Base-by-base conservation (phyloP, 2,888 invertebrate species). In the Lasioglossum morio region DNA sequence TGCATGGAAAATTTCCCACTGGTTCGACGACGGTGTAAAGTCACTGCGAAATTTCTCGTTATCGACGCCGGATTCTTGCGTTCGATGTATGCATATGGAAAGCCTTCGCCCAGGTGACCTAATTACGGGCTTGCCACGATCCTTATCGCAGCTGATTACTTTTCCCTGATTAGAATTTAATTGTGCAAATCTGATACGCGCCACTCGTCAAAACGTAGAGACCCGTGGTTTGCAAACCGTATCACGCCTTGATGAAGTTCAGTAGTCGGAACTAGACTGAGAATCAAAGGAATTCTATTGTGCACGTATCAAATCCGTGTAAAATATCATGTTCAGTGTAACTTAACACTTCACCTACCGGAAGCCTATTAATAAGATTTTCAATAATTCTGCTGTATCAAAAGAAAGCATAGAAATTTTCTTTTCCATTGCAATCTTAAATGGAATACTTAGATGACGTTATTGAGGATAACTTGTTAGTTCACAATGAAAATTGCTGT, bases 1-100 rank as follows among this genome's bases (percentile, higher is more conserved):
- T 77, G 78, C 80, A 81, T 40, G 72, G 82, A 82, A 83, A 91
- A 85, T 91, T 90, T 89, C 86, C 84, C 82, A 53, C 1, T 43
- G 81, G 46, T 72, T 87, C 46, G 53, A 79, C 46, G 53, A 79
- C 80, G 57, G 27, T 19, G 72, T 34, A 75, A 69, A 69, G 75
- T 85, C 74, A 57, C 77, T 30, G 46, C 30, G 27, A 80, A 76
- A 72, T 77, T 81, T 81, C 75, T 79, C 79, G 73, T 80, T 81
- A 78, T 85, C 79, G 78, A 30, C 53, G 16, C 4, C 16, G 60
- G 53, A 77, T 74, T 79, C 72, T 69, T 72, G 69, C 77, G 66
- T 70, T 77, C 57, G 53, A 72, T 27, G 12, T 16, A 16, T 7
- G 16, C 34, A 53, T 16, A 27, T 16, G 19, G 72, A 30, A 5